Conservation (phyloP, 2,797 vertebrate genomes). For the Pseudomugil tenellus region DNA sequence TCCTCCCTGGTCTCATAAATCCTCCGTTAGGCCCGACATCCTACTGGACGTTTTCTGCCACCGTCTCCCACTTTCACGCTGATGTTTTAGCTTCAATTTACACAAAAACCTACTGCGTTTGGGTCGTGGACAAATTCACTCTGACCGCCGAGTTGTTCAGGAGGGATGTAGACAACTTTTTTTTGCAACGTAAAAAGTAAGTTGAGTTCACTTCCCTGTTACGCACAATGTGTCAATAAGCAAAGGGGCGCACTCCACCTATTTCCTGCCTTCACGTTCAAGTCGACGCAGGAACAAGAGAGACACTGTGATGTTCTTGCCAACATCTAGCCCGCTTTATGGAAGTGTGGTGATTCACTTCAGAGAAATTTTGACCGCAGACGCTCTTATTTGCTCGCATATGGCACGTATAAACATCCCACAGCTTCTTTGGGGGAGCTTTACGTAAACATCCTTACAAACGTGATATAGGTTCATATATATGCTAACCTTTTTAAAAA, state of each 20-base stretch:
- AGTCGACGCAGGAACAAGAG: conserved; percentile 17
- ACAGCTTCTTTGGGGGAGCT: background rate
- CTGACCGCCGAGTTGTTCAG: background rate
- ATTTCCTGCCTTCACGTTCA: conserved; percentile 67
- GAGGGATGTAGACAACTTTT: conserved; percentile 10
- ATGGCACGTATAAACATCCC: background rate
- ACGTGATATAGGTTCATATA: background rate
- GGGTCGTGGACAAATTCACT: background rate
- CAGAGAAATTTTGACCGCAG: background rate
- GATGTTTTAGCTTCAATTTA: background rate
- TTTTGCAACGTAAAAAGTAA: conserved; percentile 3
- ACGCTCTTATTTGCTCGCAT: too few species aligned
- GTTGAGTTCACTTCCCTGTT: conserved; percentile 65
- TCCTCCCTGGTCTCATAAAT: conserved; percentile 31
- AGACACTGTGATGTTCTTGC: fast-evolving
- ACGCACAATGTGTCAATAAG: conserved; percentile 6
- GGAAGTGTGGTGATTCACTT: background rate
- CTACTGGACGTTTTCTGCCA: conserved; percentile 14
- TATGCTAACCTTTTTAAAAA: background rate
- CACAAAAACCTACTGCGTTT: background rate
- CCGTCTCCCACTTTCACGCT: background rate
- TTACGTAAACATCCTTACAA: background rate
- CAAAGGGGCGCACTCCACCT: background rate
- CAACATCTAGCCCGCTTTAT: background rate
- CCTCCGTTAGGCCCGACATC: conserved; percentile 10